Conservation (phyloP, 2,113 vertebrate species). For the Nycticorax nycticorax region DNA sequence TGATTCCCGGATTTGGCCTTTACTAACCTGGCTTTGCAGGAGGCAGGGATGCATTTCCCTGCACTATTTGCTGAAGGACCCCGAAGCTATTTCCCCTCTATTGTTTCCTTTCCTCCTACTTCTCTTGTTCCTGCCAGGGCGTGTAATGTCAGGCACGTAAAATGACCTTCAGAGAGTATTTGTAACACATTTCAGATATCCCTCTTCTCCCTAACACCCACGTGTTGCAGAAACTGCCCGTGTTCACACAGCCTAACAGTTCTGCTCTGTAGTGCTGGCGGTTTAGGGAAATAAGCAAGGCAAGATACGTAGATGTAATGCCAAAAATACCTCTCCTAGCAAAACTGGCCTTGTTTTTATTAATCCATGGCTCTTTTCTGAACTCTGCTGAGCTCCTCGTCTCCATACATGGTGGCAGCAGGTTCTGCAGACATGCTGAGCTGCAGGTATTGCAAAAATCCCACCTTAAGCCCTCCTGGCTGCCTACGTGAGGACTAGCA, state of each 20-base stretch:
- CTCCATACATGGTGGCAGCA: not conserved
- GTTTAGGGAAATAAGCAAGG: not conserved
- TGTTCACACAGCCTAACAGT: not conserved
- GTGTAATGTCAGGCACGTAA: not conserved
- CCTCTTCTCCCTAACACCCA: not conserved
- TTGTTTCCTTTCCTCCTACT: constrained; percentile 25
- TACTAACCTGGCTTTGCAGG: not conserved
- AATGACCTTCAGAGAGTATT: not conserved
- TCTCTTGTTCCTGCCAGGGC: not conserved
- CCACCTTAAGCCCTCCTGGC: not conserved
- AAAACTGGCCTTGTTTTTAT: not conserved
- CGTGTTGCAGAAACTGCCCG: too few relatives aligned
- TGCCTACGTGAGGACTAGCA: rapidly evolving
- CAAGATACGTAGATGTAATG: not conserved
- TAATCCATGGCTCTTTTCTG: not conserved
- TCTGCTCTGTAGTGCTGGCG: not conserved
- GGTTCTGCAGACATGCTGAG: not conserved
- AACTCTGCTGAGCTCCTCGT: not conserved
- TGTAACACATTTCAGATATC: not conserved
- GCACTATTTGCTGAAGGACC: not conserved
- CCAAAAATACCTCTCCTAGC: not conserved
- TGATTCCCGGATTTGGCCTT: not conserved
- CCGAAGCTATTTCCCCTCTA: not conserved
- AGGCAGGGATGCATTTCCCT: not conserved
- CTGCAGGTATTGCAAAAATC: not conserved